Evolutionary conservation across 64 coral and sea anemone species (phyloP), one percentile per base, ranked within the genome.

Genomic region (Hydrozoanthus tunicans): DNA sequence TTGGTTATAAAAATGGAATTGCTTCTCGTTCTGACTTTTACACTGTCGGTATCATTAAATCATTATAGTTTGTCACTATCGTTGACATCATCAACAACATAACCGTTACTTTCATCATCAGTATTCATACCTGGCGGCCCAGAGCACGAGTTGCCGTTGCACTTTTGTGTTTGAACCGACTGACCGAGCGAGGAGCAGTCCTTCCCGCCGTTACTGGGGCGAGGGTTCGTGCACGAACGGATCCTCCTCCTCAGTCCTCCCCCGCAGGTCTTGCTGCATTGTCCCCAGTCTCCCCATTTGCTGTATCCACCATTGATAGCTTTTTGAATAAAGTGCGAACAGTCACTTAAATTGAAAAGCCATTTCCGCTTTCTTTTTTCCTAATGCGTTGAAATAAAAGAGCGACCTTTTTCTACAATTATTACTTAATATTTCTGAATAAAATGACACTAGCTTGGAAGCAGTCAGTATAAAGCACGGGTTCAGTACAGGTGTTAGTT

Each of bases 241-340:
- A 3, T 25, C 26, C 78, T 56, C 6, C 78, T 80, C 52, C 78
- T 61, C 1, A 56, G 13, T 9, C 78, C 78, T 80, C 78, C 78
- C 6, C 56, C 78, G 13, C 78, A 80, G 4, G 55, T 60, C 58
- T 80, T 80, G 56, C 78, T 80, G 17, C 78, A 80, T 23, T 60
- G 25, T n/a, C 78, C 78, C 78, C 78, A 80, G 56, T 53, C 15
- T 60, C 78, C 56, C 78, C 78, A 80, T 9, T 24, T 80, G 56
- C 78, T 80, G 78, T 80, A 80, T 9, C 78, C 78, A 53, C 78
- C 78, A 80, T 80, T 59, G 17, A 80, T 53, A 80, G 56, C 78
- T 80, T 32, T 73, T 73, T 9, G 23, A 2, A 59, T 58, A 58
- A 79, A 5, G 55, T 17, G 11, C 57, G 8, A 14, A 20, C 13